These are phyloP conservation scores for Octopus sinensis DNA, from an alignment of 1,140 invertebrate species.

Conservation along the genomic window DNA sequence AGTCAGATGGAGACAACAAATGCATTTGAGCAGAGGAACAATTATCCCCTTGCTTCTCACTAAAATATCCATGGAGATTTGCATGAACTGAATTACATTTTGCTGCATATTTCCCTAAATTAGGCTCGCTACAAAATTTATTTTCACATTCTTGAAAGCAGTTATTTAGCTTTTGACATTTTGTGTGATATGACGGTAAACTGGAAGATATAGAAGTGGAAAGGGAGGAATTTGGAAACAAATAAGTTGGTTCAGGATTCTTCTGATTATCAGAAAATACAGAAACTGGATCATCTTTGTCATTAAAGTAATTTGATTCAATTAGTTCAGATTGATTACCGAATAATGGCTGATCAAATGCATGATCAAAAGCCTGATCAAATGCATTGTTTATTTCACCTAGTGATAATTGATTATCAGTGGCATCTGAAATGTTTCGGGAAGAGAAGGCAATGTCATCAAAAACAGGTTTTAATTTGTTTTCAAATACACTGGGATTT, in stretches of 20 bases:
- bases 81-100: too few relatives aligned
- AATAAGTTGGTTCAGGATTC: neutral
- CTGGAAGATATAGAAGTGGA: neutral
- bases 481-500: neutral
- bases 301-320: neutral
- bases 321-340: neutral
- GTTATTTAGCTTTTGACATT: neutral
- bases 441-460: neutral
- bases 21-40: too few relatives aligned
- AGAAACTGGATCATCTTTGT: neutral
- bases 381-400: too few relatives aligned
- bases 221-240: neutral
- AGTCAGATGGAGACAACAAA: too few relatives aligned
- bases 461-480: slow-evolving; percentile 1
- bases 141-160: neutral
- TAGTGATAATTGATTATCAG: neutral
- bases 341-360: neutral
- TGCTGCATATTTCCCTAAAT: too few relatives aligned
- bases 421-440: neutral
- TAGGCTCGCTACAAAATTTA: neutral
- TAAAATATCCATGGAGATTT: too few relatives aligned
- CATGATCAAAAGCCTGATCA: too few relatives aligned
- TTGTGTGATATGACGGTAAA: neutral
- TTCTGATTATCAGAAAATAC: neutral
- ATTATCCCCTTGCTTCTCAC: too few relatives aligned